Evolutionary conservation across 2,113 vertebrate genomes (phyloP).

Genomic region (Lota lota): DNA sequence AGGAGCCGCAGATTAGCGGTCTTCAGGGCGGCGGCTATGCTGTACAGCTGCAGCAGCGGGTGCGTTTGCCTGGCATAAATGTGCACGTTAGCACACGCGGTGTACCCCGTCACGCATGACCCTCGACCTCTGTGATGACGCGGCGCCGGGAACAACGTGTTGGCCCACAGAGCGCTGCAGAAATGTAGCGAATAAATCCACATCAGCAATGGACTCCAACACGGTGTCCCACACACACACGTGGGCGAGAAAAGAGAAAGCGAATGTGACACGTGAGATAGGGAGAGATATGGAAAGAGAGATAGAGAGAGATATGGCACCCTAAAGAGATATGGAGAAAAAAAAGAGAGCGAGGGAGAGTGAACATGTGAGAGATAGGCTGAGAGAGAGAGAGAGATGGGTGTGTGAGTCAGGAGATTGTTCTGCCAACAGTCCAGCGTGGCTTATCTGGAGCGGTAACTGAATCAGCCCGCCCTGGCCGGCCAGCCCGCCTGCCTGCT

Average conservation of each 20-base stretch:
- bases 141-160: constrained; percentile 56
- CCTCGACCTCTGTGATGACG: constrained; percentile 43
- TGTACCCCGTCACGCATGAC: constrained; percentile 47
- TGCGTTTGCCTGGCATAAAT: too few species aligned
- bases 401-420: constrained; percentile 14
- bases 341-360: neutral
- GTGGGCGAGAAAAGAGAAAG: constrained; percentile 15
- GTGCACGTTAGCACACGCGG: constrained; percentile 9
- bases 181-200: constrained; percentile 65
- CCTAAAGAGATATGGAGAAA: neutral
- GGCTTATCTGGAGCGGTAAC: constrained; percentile 35
- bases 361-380: neutral
- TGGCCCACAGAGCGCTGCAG: constrained; percentile 60
- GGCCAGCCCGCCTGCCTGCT: constrained; percentile 21
- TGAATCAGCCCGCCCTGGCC: constrained; percentile 21
- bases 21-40: too few species aligned
- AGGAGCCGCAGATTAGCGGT: too few species aligned
- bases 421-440: constrained; percentile 23
- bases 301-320: neutral
- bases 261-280: neutral
- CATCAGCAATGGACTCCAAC: constrained; percentile 27
- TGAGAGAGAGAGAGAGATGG: neutral
- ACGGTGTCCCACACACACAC: too few species aligned
- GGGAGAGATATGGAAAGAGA: constrained; percentile 1
- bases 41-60: too few species aligned